These are phyloP conservation scores for Epinephelus malabaricus DNA, from an alignment of 2,797 vertebrate species.

Conservation along the genomic window DNA sequence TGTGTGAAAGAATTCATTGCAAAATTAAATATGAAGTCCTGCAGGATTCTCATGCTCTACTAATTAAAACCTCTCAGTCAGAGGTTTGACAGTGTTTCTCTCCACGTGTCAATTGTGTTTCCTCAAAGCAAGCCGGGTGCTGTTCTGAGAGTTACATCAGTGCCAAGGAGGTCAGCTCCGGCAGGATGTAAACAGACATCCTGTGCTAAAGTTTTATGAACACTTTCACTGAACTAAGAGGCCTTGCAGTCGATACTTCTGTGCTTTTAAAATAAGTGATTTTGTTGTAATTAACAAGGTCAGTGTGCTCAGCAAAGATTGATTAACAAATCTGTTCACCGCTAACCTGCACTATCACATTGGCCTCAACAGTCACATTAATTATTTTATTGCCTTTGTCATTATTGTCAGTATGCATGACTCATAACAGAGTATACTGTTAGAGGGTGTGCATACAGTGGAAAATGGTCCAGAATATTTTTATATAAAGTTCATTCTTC, in stretches of 20 bases:
- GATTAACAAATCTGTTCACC: not conserved
- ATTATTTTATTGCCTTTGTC: not conserved
- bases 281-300: not conserved
- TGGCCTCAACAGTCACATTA: not conserved
- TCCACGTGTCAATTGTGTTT: constrained; percentile 24
- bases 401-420: not conserved
- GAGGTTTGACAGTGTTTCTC: constrained; percentile 41
- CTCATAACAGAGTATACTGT: not conserved
- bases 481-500: too few species aligned
- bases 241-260: not conserved
- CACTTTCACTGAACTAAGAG: not conserved
- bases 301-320: constrained; percentile 1
- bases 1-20: constrained; percentile 62
- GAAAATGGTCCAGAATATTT: too few species aligned
- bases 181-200: constrained; percentile 37
- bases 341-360: constrained; percentile 7
- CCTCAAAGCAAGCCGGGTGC: constrained; percentile 7
- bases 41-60: constrained; percentile 52
- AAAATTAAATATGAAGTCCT: constrained; percentile 74
- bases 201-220: constrained; percentile 16
- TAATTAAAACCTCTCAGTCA: constrained; percentile 65
- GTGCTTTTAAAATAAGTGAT: not conserved
- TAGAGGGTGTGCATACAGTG: not conserved
- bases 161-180: constrained; percentile 47
- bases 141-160: constrained; percentile 17